Evolutionary conservation across 2,113 vertebrate genomes (phyloP).

Genomic region (Microtus pennsylvanicus): DNA sequence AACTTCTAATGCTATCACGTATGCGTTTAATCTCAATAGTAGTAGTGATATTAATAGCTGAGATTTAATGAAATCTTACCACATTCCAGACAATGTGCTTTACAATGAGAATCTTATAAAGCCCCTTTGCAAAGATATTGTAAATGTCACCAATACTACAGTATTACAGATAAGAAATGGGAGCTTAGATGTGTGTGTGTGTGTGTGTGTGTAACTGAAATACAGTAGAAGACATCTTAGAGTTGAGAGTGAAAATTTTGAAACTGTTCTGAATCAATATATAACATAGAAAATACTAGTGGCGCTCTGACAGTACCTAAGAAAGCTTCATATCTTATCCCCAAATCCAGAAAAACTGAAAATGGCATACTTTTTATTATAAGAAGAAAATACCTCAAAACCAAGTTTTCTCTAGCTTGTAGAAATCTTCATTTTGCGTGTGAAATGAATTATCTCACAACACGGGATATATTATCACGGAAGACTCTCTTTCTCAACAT

Average conservation of each 20-base stretch:
- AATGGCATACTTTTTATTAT: background rate
- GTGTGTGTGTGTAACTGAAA: conserved; percentile 6
- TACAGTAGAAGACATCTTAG: background rate
- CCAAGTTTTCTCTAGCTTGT: background rate
- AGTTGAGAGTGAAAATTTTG: background rate
- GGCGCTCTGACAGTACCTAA: background rate
- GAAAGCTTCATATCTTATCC: background rate
- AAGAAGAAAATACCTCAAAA: background rate
- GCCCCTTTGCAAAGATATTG: background rate
- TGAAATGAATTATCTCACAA: background rate
- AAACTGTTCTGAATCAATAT: background rate
- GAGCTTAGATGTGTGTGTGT: background rate
- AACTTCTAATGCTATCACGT: conserved; percentile 2
- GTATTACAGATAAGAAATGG: conserved; percentile 36
- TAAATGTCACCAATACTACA: conserved; percentile 27
- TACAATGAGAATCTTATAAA: conserved; percentile 50
- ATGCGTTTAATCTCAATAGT: conserved; percentile 22
- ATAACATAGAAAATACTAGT: background rate
- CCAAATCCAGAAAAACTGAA: background rate
- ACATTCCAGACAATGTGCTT: conserved; percentile 26
- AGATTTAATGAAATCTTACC: conserved; percentile 56
- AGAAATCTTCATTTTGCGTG: conserved; percentile 2
- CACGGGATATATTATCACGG: background rate
- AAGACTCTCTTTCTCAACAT: background rate
- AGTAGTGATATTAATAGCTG: conserved; percentile 34